Percentiles rank a stretch among this genome's conserved stretches.
phyloP scores from a whole-genome alignment of 2,888 invertebrate species.

The Scrobipalpa atriplicella region DNA sequence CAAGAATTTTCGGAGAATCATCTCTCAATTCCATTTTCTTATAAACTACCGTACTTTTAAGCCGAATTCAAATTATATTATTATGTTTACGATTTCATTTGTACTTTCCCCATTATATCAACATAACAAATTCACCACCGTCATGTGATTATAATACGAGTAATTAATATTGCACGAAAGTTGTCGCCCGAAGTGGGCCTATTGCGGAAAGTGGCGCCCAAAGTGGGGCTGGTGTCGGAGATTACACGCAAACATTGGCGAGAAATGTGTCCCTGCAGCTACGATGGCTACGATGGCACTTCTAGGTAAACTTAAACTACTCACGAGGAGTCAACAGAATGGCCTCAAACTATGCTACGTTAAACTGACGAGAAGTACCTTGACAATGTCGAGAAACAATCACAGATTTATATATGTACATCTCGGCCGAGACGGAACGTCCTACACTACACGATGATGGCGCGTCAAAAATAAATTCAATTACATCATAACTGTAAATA shows the following conservation, averaged over 20 bases:
- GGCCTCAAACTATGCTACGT: constrained; percentile 39
- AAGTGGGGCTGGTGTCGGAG: constrained; percentile 36
- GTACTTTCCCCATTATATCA: constrained; percentile 64
- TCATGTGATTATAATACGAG: constrained; percentile 25
- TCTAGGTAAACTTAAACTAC: constrained; percentile 72
- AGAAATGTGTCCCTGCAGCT: constrained; percentile 36
- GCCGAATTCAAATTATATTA: constrained; percentile 68
- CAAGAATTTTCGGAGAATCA: constrained; percentile 26
- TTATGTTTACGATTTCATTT: constrained; percentile 69
- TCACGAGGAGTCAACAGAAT: constrained; percentile 34
- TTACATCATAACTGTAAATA: constrained; percentile 73
- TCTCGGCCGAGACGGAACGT: constrained; percentile 43
- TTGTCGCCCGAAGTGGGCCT: constrained; percentile 18
- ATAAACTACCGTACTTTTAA: constrained; percentile 68
- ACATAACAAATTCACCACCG: constrained; percentile 50
- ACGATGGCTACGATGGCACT: constrained; percentile 73
- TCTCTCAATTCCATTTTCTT: constrained; percentile 74
- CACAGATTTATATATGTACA: constrained; percentile 58
- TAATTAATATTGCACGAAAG: constrained; percentile 14
- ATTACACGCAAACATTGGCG: constrained; percentile 22
- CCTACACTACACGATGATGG: constrained; percentile 47
- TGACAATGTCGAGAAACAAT: constrained; percentile 66
- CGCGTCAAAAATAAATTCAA: constrained; percentile 57
- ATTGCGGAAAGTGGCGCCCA: constrained; percentile 43
- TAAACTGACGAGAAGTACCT: constrained; percentile 57